Conservation (phyloP, 2,797 vertebrate genomes). For the Danio jaintianensis region DNA sequence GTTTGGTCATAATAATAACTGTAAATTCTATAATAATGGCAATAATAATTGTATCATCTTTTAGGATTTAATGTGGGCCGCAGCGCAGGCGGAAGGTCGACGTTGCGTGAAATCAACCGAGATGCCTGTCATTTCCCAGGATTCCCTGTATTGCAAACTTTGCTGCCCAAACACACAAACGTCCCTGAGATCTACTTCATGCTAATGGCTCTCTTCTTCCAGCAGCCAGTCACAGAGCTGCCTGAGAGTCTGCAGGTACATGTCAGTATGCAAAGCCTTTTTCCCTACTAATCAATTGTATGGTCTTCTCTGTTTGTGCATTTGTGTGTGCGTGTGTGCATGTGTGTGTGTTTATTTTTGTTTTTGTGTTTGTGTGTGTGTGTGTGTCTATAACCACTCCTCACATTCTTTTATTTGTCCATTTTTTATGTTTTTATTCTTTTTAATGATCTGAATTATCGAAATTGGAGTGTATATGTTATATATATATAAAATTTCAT, state of each 20-base stretch:
- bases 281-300: slow-evolving; percentile 55
- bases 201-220: slow-evolving; percentile 97
- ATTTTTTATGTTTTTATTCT: too few relatives aligned
- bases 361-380: too few relatives aligned
- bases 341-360: too few relatives aligned
- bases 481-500: neutral
- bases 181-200: slow-evolving; percentile 98
- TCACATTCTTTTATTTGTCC: too few relatives aligned
- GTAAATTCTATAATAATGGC: too few relatives aligned
- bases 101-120: slow-evolving; percentile 93
- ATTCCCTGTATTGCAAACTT: slow-evolving; percentile 91
- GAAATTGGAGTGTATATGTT: neutral
- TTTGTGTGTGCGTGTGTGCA: neutral
- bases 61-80: slow-evolving; percentile 97
- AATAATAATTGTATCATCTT: neutral
- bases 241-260: slow-evolving; percentile 98
- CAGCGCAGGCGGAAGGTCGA: slow-evolving; percentile 91
- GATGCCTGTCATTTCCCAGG: slow-evolving; percentile 97
- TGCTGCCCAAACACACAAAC: slow-evolving; percentile 96
- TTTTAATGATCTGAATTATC: neutral
- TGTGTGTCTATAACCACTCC: too few relatives aligned
- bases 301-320: neutral
- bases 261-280: slow-evolving; percentile 78
- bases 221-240: slow-evolving; percentile 96
- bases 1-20: neutral